A percentile compares a stretch with the other conserved stretches of the same genome.
phyloP scores from a whole-genome alignment of 2,113 vertebrate genomes.

The Empidonax traillii region DNA sequence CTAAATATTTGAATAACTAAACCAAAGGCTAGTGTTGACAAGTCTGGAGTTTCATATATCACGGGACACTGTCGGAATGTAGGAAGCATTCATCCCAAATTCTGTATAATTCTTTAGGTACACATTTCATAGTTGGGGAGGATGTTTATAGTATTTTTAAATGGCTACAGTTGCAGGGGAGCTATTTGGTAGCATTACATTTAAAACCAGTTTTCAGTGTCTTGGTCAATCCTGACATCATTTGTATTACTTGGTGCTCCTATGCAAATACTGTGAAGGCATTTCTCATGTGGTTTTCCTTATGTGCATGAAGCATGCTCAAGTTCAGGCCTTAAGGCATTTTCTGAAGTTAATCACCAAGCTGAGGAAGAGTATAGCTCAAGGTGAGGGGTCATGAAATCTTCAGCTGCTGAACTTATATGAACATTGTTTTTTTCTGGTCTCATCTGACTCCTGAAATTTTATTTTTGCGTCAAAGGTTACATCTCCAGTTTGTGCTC shows the following conservation, averaged over 20 bases:
- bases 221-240: neutral
- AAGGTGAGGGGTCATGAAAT: neutral
- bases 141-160: neutral
- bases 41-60: neutral
- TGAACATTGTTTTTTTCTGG: neutral
- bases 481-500: neutral
- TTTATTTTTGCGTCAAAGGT: neutral
- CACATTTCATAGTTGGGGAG: neutral
- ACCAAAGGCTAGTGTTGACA: neutral
- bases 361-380: neutral
- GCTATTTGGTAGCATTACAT: neutral
- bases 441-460: neutral
- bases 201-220: neutral
- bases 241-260: neutral
- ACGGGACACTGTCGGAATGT: neutral
- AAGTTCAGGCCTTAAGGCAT: neutral
- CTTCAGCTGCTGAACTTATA: neutral
- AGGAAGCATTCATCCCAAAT: neutral
- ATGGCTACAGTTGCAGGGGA: neutral
- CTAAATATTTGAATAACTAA: neutral
- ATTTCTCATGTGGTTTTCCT: neutral
- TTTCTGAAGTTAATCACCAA: constrained; percentile 12
- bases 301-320: neutral
- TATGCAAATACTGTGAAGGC: neutral
- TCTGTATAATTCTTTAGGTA: neutral